A percentile compares a stretch with the other conserved stretches of the same genome.
Conservation (phyloP, 2,888 invertebrate species). For the Sycophila texana region DNA sequence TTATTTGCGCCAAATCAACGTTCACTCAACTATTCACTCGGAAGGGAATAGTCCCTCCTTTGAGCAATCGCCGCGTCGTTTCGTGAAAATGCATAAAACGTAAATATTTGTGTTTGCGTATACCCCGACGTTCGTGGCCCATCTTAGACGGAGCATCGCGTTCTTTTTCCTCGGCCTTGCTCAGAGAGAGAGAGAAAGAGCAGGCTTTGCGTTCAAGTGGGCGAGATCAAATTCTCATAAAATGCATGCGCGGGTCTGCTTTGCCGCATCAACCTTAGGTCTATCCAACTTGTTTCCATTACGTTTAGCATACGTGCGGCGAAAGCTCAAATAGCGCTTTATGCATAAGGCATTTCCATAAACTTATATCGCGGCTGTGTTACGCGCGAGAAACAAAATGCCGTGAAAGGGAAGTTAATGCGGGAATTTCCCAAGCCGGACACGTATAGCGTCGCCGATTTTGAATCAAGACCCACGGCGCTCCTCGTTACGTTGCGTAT, state of each 20-base stretch:
- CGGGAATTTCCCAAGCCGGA: too few species aligned
- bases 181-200: neutral
- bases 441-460: too few species aligned
- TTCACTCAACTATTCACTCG: too few species aligned
- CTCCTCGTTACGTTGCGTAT: too few species aligned
- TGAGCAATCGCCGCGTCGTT: too few species aligned
- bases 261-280: constrained; percentile 28
- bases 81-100: too few species aligned
- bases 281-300: constrained; percentile 33
- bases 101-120: too few species aligned
- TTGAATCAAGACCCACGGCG: too few species aligned
- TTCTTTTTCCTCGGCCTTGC: neutral
- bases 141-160: neutral
- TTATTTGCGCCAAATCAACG: too few species aligned
- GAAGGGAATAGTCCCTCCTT: too few species aligned
- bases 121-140: too few species aligned
- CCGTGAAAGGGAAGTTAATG: neutral
- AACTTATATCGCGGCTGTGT: constrained; percentile 5
- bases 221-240: constrained; percentile 36
- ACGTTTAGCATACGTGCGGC: constrained; percentile 37
- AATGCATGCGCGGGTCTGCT: constrained; percentile 27
- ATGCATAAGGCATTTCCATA: constrained; percentile 22
- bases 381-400: constrained; percentile 2
- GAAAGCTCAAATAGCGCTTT: constrained; percentile 24
- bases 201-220: constrained; percentile 19